These are phyloP conservation scores for Echeneis naucrates DNA, from an alignment of 2,797 vertebrate genomes.

Conservation along the genomic window DNA sequence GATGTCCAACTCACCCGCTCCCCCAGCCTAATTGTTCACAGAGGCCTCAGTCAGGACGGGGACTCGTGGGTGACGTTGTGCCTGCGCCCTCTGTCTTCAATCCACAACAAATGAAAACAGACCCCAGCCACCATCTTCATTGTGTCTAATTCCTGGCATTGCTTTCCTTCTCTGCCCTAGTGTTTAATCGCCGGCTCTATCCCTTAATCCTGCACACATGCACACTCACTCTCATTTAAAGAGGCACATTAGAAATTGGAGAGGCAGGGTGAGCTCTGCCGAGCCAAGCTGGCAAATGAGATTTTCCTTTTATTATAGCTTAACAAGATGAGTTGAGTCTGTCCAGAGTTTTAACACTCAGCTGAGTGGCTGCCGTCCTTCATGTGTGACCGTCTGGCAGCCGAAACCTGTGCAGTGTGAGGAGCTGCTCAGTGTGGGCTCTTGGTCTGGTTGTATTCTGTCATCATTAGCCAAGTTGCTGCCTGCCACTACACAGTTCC, in stretches of 20 bases:
- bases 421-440: constrained; percentile 34
- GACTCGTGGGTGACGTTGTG: constrained; percentile 30
- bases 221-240: constrained; percentile 66
- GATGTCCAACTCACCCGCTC: constrained; percentile 50
- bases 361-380: constrained; percentile 52
- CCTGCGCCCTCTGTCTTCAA: constrained; percentile 57
- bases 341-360: constrained; percentile 50
- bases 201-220: constrained; percentile 71
- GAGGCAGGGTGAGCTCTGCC: constrained; percentile 33
- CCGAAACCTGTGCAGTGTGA: constrained; percentile 9
- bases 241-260: constrained; percentile 69
- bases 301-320: constrained; percentile 58
- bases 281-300: constrained; percentile 67
- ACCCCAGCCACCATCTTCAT: constrained; percentile 73
- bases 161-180: constrained; percentile 47
- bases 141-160: constrained; percentile 68
- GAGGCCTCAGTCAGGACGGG: constrained; percentile 38
- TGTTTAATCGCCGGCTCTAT: constrained; percentile 64
- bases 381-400: constrained; percentile 39
- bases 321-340: constrained; percentile 60
- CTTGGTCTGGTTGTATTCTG: constrained; percentile 50
- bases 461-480: constrained; percentile 68
- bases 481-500: constrained; percentile 36
- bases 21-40: constrained; percentile 63
- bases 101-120: constrained; percentile 67